These are phyloP conservation scores for Ptyas mucosa DNA, from an alignment of 2,113 vertebrate genomes.

Conservation along the genomic window DNA sequence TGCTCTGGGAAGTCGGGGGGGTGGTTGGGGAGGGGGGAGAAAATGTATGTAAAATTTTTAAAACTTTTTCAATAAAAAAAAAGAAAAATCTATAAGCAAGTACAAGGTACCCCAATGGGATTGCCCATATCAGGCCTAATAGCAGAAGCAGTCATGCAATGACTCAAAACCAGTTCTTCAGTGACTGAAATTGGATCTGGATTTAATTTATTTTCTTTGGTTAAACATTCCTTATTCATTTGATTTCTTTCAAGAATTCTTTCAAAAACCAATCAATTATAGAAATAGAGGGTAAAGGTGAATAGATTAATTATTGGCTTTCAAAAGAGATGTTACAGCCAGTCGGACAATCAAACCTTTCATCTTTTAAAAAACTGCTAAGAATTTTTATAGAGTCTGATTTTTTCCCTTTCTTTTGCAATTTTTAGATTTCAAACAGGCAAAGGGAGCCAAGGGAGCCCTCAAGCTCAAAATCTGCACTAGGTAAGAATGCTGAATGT, in stretches of 20 bases:
- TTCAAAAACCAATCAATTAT: not conserved
- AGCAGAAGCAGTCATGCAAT: too few relatives aligned
- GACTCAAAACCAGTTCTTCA: too few relatives aligned
- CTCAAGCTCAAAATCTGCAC: constrained; percentile 63
- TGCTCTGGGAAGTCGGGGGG: too few relatives aligned
- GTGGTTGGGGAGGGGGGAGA: too few relatives aligned
- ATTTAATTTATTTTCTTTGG: too few relatives aligned
- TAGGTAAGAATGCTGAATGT: constrained; percentile 43
- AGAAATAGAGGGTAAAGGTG: not conserved
- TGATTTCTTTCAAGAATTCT: not conserved
- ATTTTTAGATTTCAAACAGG: constrained; percentile 54
- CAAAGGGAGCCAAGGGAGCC: constrained; percentile 13
- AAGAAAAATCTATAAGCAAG: too few relatives aligned
- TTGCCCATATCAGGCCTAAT: too few relatives aligned
- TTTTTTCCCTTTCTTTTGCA: not conserved
- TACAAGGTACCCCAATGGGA: too few relatives aligned
- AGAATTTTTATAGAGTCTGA: not conserved
- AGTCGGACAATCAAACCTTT: not conserved
- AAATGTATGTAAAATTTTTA: too few relatives aligned
- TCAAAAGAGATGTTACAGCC: not conserved
- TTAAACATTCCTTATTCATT: not conserved
- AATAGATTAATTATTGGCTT: not conserved
- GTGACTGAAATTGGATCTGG: too few relatives aligned
- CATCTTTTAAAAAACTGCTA: not conserved
- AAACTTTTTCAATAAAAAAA: too few relatives aligned